Conservation (phyloP, 1,140 invertebrate species). For the Drosophila micromelanica region DNA sequence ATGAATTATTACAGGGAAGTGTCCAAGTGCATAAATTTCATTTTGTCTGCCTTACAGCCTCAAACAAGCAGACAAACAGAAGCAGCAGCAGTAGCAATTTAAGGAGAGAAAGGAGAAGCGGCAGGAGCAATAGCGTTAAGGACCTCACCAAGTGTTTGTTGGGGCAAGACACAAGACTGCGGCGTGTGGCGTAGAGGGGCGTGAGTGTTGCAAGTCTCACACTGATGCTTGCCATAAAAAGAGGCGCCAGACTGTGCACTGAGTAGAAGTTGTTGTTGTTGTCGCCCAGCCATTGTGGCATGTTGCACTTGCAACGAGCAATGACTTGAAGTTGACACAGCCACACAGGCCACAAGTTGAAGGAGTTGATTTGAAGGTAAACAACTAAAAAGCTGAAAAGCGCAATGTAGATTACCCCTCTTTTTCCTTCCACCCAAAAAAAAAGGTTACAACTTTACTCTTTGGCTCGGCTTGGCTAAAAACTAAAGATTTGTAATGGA, state of each 20-base stretch:
- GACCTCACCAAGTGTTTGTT: constrained; percentile 66
- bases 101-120: not conserved
- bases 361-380: constrained; percentile 77
- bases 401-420: constrained; percentile 29
- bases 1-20: constrained; percentile 81
- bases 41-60: constrained; percentile 55
- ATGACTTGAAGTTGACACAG: constrained; percentile 76
- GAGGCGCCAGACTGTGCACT: constrained; percentile 76
- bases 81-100: constrained; percentile 11
- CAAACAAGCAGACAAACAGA: constrained; percentile 27
- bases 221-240: constrained; percentile 72
- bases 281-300: constrained; percentile 59
- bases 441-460: constrained; percentile 7
- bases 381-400: constrained; percentile 69
- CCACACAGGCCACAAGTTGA: constrained; percentile 33
- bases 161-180: constrained; percentile 55
- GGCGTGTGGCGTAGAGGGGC: not conserved
- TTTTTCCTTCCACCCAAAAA: no score
- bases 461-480: not conserved
- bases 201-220: constrained; percentile 30
- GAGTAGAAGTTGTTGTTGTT: constrained; percentile 42
- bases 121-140: constrained; percentile 44
- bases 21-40: constrained; percentile 83
- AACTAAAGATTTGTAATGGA: not conserved
- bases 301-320: constrained; percentile 54